Evolutionary conservation across 2,797 vertebrate species (phyloP), one percentile per base, ranked within the genome.

Genomic region (Lepilemur septentrionalis): DNA sequence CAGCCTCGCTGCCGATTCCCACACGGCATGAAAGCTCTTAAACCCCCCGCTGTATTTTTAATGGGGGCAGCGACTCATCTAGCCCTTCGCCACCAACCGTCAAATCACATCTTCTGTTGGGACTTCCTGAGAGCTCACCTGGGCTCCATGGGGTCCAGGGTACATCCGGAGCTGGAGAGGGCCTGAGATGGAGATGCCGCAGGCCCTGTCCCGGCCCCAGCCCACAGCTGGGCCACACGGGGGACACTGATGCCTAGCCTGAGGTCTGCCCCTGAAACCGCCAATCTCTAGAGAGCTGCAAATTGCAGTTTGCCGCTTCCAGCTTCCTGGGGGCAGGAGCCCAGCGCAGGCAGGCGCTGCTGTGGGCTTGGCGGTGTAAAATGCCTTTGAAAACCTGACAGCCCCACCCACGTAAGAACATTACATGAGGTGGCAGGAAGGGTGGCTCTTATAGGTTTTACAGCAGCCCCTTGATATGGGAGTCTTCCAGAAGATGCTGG

Each of bases 1-100:
- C 48, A 25, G 96, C 95, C 89, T 91, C 79, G 76, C 97, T 91
- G 97, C 95, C 81, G 97, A 96, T 97, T 98, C 97, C 97, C 97
- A 97, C 97, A 93, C 0, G 96, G 97, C 80, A 89, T 94, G 97
- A 98, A 97, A 98, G 97, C 97, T 97, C 97, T 97, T 96, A 95
- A 97, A 93, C 97, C 97, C 97, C 97, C 97, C 67, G 97, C 97
- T 97, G 97, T 92, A 97, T 93, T 96, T 98, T 98, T 98, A 98
- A 98, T 98, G 97, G 97, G 97, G 97, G 97, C 97, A 97, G 97
- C 95, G 97, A 97, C 97, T 98, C 96, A 98, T 97, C 97, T 96
- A 97, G 97, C 97, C 97, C 95, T 97, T 89, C 65, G 28, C 97
- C 97, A 94, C 97, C 97, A 97, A 97, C 97, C 92, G 55, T 95